These are phyloP conservation scores for Cenopis cana DNA, from an alignment of 2,888 invertebrate genomes.

Conservation along the genomic window DNA sequence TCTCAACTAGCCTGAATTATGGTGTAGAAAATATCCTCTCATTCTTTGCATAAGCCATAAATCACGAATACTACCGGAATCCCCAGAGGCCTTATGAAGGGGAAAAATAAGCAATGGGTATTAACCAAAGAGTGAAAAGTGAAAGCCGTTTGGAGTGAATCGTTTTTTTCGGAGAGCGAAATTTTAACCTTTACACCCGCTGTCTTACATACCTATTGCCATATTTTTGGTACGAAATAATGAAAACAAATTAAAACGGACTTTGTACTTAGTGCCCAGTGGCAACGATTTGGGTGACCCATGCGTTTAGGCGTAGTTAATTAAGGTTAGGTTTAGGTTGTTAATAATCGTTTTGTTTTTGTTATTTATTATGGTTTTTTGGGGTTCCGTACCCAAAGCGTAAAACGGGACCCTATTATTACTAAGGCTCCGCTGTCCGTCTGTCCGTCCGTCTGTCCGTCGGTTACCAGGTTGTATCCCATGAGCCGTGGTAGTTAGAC, in stretches of 20 bases:
- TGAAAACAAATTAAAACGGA: conserved; percentile 6
- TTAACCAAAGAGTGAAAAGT: conserved; percentile 66
- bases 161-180: conserved; percentile 27
- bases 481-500: no score
- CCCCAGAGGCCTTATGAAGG: conserved; percentile 73
- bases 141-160: conserved; percentile 44
- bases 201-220: conserved; percentile 22
- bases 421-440: no score
- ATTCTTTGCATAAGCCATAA: conserved; percentile 82
- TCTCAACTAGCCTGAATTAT: conserved; percentile 82
- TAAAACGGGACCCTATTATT: no score
- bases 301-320: no score
- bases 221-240: conserved; percentile 23
- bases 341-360: no score
- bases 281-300: no score
- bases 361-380: no score
- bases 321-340: no score
- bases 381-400: no score
- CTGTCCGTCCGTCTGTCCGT: no score
- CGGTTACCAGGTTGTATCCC: no score
- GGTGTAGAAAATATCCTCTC: conserved; percentile 80
- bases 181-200: conserved; percentile 21
- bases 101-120: conserved; percentile 80
- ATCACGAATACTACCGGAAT: conserved; percentile 75
- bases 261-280: no score